These are phyloP conservation scores for Thamnaconus septentrionalis DNA, from an alignment of 2,113 vertebrate genomes.

Conservation along the genomic window DNA sequence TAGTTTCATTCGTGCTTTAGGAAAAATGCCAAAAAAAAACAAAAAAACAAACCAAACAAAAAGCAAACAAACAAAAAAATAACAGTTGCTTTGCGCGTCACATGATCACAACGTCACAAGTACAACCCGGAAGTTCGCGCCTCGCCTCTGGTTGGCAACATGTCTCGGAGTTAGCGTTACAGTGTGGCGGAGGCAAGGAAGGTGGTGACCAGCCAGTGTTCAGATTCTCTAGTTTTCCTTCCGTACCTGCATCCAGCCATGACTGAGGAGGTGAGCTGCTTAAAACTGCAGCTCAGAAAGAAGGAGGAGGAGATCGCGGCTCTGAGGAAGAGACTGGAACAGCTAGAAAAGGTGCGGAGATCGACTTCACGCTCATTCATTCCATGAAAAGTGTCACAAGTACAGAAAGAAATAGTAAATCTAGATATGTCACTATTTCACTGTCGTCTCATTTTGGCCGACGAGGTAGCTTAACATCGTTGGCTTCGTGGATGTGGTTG, in stretches of 20 bases:
- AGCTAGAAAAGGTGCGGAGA: conserved; percentile 59
- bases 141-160: background rate
- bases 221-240: background rate
- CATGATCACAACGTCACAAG: conserved; percentile 31
- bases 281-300: conserved; percentile 66
- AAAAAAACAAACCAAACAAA: background rate
- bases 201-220: background rate
- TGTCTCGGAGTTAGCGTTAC: background rate
- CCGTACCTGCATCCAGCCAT: conserved; percentile 27
- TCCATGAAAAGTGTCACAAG: no score
- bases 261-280: conserved; percentile 50
- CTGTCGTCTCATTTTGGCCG: no score
- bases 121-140: conserved; percentile 49
- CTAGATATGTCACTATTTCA: no score
- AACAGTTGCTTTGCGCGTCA: conserved; percentile 1
- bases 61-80: background rate
- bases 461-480: no score
- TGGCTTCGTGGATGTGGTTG: no score
- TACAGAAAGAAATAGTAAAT: no score
- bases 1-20: background rate
- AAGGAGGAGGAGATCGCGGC: conserved; percentile 67
- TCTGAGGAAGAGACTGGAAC: conserved; percentile 67
- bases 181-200: background rate
- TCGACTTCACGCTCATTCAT: background rate
- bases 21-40: background rate